Evolutionary conservation across 2,888 invertebrate genomes (phyloP).

Genomic region (Fragum fragum): DNA sequence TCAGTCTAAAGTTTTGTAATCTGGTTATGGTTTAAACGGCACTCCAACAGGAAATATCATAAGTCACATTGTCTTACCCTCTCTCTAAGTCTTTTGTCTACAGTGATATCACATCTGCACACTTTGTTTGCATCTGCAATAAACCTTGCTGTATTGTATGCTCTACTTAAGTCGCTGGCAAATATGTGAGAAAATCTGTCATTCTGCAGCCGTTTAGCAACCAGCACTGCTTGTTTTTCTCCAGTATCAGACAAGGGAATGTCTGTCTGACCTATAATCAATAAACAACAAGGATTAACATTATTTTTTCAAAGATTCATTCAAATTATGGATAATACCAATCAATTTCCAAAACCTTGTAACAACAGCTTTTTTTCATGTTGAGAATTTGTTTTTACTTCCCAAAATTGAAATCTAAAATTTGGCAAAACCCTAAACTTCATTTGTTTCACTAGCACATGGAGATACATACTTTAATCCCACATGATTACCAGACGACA

Average conservation of each 20-base stretch:
- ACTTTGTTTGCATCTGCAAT: slow-evolving; percentile 75
- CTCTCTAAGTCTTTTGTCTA: slow-evolving; percentile 80
- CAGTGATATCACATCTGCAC: slow-evolving; percentile 63
- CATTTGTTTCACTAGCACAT: too few species aligned
- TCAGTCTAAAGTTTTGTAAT: too few species aligned
- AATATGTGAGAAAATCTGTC: slow-evolving; percentile 83
- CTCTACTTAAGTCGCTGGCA: slow-evolving; percentile 82
- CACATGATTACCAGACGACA: too few species aligned
- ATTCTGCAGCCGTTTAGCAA: slow-evolving; percentile 77
- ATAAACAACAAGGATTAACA: too few species aligned
- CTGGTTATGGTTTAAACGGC: too few species aligned
- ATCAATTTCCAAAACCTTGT: background rate
- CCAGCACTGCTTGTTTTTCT: slow-evolving; percentile 78
- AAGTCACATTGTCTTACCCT: too few species aligned
- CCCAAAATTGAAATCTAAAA: too few species aligned
- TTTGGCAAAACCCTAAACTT: too few species aligned
- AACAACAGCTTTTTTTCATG: too few species aligned
- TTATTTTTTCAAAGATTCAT: background rate
- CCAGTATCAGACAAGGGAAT: slow-evolving; percentile 81
- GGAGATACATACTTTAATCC: too few species aligned
- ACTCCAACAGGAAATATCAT: too few species aligned
- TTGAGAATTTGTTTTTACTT: too few species aligned
- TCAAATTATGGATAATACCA: background rate
- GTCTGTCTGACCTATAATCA: slow-evolving; percentile 82
- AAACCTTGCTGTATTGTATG: slow-evolving; percentile 78